Conservation (phyloP, 1,140 invertebrate species). For the Brachionus rotundiformis region DNA sequence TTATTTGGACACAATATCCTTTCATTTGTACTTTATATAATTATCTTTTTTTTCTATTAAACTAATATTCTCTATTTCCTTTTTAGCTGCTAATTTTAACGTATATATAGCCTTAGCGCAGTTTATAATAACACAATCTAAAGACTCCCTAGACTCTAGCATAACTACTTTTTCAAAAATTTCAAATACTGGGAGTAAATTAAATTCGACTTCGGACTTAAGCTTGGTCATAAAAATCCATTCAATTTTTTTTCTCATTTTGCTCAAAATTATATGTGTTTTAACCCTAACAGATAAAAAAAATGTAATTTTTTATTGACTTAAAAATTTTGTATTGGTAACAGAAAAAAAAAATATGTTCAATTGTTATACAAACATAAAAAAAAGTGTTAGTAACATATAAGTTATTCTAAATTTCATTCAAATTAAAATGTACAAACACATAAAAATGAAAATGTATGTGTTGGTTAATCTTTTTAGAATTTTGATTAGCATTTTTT, state of each 20-base stretch:
- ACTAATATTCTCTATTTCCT: not conserved
- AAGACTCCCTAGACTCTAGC: not conserved
- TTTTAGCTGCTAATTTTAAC: not conserved
- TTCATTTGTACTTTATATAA: not conserved
- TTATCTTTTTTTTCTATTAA: not conserved
- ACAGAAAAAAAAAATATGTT: no score
- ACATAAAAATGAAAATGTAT: no score
- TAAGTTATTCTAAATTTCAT: no score
- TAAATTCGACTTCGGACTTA: not conserved
- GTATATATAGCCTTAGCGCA: not conserved
- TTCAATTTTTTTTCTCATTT: conserved; percentile 15
- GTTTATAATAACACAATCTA: not conserved
- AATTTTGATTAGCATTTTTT: no score
- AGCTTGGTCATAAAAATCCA: not conserved
- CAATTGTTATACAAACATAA: no score
- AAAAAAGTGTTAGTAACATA: no score
- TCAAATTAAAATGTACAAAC: no score
- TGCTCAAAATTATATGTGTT: not conserved
- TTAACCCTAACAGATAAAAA: not conserved
- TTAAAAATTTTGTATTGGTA: no score
- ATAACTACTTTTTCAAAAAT: not conserved
- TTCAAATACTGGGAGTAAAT: conserved; percentile 5
- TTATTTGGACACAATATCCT: not conserved
- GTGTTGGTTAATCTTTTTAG: no score
- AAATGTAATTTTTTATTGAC: no score